Evolutionary conservation across 2,113 vertebrate species (phyloP).

Genomic region (Chlorodrepanis virens): DNA sequence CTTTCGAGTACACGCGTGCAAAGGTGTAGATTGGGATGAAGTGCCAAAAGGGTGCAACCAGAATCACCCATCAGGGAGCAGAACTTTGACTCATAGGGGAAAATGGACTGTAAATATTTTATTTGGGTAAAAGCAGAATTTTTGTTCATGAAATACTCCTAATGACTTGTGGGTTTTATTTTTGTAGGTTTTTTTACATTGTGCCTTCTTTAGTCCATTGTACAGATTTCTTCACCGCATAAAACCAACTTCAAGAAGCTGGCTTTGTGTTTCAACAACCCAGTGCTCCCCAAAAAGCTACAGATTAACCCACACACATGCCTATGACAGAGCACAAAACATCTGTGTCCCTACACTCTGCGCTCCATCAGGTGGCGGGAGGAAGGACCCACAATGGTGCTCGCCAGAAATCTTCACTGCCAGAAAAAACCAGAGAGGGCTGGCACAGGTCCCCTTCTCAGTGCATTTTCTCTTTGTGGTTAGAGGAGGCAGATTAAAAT

Average conservation of each 20-base stretch:
- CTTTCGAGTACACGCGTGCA: accelerated
- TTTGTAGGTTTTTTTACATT: not conserved
- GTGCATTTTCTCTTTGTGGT: conserved; percentile 19
- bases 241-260: not conserved
- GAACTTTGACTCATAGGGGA: not conserved
- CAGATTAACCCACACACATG: accelerated
- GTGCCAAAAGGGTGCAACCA: accelerated
- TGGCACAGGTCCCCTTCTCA: conserved; percentile 4
- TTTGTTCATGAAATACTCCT: not conserved
- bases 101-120: not conserved
- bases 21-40: not conserved
- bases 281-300: not conserved
- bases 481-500: conserved; percentile 62
- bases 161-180: not conserved
- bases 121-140: not conserved
- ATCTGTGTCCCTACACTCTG: accelerated
- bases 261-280: not conserved
- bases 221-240: not conserved
- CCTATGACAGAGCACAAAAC: not conserved
- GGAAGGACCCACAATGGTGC: not conserved
- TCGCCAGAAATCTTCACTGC: not conserved
- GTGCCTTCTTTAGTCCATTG: accelerated
- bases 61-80: not conserved
- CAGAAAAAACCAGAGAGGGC: not conserved
- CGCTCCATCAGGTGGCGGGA: accelerated